Evolutionary conservation across 2,888 invertebrate species (phyloP), one percentile per base, ranked within the genome.

Genomic region (Bombylius discolor): DNA sequence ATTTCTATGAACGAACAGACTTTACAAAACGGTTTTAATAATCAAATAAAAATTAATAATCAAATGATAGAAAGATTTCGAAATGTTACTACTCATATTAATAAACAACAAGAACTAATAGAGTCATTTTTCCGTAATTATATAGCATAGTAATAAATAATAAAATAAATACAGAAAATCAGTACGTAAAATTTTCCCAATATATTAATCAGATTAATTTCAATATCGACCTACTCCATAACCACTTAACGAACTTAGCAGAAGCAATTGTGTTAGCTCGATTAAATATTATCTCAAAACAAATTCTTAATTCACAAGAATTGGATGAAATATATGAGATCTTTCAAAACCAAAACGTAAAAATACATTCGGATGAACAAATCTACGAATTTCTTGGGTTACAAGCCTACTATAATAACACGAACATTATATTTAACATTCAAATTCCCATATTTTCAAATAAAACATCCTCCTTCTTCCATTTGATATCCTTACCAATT

Each of bases 271-370:
- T 39, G 8, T 5, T 51, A 12, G 51, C 39, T 31, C 51, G 42
- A 23, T 39, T 51, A 14, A 51, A 51, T 51, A 51, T 51, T 51
- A 51, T 51, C 14, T 51, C 51, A 5, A 51, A 51, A 39, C 44
- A 51, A 13, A 51, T 39, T 14, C 23, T 51, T 5, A 42, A 31
- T 14, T 31, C 39, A 39, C 42, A 36, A n/a, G 39, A 51, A 39
- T 31, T 51, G 4, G 36, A 36, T 9, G 36, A 36, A 36, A 36
- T 36, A 36, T 36, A 36, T 3, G 48, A 48, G n/a, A 48, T 33
- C 5, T 48, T 48, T 23, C 23, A 48, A 48, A 48, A 31, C n/a
- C 48, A 48, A 48, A 14, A 48, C 9, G 48, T 48, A 33, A 31
- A 48, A 9, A 48, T 48, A 23, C 31, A 31, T 8, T 48, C 48